A percentile compares a stretch with the other conserved stretches of the same genome.
phyloP scores from a whole-genome alignment of 2,888 invertebrate genomes.

The Iphiclides podalirius region DNA sequence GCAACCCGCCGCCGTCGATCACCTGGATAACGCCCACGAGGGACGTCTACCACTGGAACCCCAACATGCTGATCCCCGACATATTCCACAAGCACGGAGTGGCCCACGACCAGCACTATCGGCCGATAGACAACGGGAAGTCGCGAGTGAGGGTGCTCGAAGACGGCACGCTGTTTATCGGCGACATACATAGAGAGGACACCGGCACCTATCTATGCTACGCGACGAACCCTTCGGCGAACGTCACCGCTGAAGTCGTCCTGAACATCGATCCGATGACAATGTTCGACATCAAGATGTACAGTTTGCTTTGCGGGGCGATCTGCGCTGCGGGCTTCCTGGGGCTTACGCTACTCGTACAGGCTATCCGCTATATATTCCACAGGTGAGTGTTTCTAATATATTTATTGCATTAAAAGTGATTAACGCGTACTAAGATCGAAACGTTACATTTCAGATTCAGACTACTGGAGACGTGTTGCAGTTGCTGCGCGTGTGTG shows the following conservation, averaged over 20 bases:
- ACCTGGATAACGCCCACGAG: slow-evolving; percentile 92
- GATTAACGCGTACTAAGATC: no score
- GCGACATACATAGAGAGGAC: slow-evolving; percentile 86
- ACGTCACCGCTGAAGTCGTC: slow-evolving; percentile 86
- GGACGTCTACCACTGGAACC: slow-evolving; percentile 88
- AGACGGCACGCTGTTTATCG: slow-evolving; percentile 89
- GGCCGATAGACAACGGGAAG: slow-evolving; percentile 64
- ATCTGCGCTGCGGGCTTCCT: slow-evolving; percentile 90
- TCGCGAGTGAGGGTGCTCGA: slow-evolving; percentile 84
- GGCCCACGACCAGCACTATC: slow-evolving; percentile 78
- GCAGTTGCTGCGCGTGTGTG: slow-evolving; percentile 87
- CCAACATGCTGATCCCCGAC: slow-evolving; percentile 83
- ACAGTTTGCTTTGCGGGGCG: slow-evolving; percentile 90
- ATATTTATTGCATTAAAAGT: no score
- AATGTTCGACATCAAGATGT: slow-evolving; percentile 90
- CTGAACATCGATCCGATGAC: slow-evolving; percentile 92
- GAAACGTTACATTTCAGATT: slow-evolving; percentile 78
- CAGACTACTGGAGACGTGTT: slow-evolving; percentile 86
- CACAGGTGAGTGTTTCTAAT: slow-evolving; percentile 80
- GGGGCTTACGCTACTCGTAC: slow-evolving; percentile 87
- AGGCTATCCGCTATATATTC: slow-evolving; percentile 85
- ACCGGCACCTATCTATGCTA: slow-evolving; percentile 92
- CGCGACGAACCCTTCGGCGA: slow-evolving; percentile 91
- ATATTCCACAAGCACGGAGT: slow-evolving; percentile 83
- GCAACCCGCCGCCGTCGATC: slow-evolving; percentile 88